Evolutionary conservation across 2,888 invertebrate species (phyloP).

Genomic region (Campoplex capitator): DNA sequence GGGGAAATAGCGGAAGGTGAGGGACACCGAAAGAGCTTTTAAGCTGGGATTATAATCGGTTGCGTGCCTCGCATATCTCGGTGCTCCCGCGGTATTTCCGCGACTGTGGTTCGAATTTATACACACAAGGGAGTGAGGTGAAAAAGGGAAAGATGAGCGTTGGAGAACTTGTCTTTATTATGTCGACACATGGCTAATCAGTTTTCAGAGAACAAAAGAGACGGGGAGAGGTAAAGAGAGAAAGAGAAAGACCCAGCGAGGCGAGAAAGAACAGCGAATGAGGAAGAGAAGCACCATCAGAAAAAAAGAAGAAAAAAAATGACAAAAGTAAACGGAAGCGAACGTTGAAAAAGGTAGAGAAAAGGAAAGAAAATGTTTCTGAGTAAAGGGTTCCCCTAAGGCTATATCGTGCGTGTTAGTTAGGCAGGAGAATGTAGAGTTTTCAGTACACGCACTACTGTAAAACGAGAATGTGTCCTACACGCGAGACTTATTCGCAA

Average conservation of each 20-base stretch:
- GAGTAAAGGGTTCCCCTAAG: constrained; percentile 68
- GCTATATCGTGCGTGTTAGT: constrained; percentile 59
- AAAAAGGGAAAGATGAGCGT: neutral
- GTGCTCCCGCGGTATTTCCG: constrained; percentile 59
- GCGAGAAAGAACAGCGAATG: constrained; percentile 53
- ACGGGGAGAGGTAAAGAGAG: constrained; percentile 59
- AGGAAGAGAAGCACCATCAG: constrained; percentile 22
- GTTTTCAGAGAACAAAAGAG: constrained; percentile 36
- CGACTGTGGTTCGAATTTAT: constrained; percentile 67
- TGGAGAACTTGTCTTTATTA: constrained; percentile 46
- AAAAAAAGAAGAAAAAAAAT: constrained; percentile 43
- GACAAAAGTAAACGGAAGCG: constrained; percentile 47
- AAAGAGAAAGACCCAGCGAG: constrained; percentile 46
- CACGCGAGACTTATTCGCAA: constrained; percentile 45
- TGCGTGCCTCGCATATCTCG: constrained; percentile 76
- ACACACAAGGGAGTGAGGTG: constrained; percentile 7
- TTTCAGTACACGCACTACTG: constrained; percentile 27
- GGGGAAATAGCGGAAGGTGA: constrained; percentile 7
- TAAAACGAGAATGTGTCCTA: constrained; percentile 45
- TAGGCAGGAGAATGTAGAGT: constrained; percentile 27
- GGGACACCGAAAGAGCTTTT: constrained; percentile 24
- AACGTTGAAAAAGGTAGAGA: constrained; percentile 59
- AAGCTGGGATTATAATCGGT: constrained; percentile 76
- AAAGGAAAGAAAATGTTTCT: constrained; percentile 19
- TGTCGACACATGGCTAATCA: constrained; percentile 62